phyloP scores from a whole-genome alignment of 2,888 invertebrate genomes.

The Ligdia adustata region DNA sequence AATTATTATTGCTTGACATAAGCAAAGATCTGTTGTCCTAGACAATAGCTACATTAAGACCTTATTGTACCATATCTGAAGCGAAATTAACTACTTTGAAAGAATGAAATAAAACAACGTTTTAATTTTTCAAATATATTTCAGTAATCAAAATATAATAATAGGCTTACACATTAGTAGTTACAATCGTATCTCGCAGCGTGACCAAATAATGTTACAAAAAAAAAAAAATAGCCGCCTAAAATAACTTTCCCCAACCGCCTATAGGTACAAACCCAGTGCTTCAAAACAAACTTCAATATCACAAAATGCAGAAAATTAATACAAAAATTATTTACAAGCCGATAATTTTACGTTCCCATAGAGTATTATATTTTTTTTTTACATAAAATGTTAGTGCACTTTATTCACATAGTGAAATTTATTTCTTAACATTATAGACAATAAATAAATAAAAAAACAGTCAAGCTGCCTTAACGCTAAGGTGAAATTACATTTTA shows the following conservation, averaged over 20 bases:
- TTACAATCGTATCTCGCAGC: constrained; percentile 79
- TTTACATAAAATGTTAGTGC: constrained; percentile 71
- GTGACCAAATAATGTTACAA: constrained; percentile 45
- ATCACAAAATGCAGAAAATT: constrained; percentile 38
- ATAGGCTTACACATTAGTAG: constrained; percentile 82
- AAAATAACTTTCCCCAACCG: no score
- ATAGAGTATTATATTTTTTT: constrained; percentile 65
- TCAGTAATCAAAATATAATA: constrained; percentile 85
- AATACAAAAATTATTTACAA: constrained; percentile 54
- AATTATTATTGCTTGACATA: no score
- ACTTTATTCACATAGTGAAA: constrained; percentile 74
- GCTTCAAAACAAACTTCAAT: constrained; percentile 35
- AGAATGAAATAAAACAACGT: constrained; percentile 33
- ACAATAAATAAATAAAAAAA: constrained; percentile 47
- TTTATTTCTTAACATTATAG: constrained; percentile 50
- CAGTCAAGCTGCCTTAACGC: constrained; percentile 49
- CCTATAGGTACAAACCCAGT: constrained; percentile 41
- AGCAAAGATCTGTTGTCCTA: no score
- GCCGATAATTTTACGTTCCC: constrained; percentile 61
- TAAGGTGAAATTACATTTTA: constrained; percentile 64
- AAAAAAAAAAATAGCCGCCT: constrained; percentile 30
- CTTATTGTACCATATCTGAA: no score
- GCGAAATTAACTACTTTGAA: no score
- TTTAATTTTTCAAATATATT: constrained; percentile 80
- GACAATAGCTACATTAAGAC: no score